Conservation (phyloP, 2,113 vertebrate species). For the Piaya cayana region DNA sequence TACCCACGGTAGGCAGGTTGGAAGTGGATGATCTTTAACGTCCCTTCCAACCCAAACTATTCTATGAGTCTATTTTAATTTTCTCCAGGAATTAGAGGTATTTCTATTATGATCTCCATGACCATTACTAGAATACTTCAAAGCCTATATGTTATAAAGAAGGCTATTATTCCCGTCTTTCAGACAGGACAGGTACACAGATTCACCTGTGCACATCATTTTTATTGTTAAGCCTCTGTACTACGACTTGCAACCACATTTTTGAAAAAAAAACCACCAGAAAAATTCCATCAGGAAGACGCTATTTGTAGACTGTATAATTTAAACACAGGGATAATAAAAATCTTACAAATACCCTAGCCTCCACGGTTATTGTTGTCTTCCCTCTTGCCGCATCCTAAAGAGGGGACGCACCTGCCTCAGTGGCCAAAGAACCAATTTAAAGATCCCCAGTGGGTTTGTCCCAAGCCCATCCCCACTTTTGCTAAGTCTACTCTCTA, state of each 20-base stretch:
- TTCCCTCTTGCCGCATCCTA: not conserved
- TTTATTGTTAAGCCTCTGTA: not conserved
- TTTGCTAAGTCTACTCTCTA: not conserved
- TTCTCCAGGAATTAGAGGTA: not conserved
- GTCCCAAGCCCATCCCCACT: not conserved
- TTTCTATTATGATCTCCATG: not conserved
- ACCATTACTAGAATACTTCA: not conserved
- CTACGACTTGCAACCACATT: not conserved
- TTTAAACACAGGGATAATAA: not conserved
- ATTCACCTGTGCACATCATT: not conserved
- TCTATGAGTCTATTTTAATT: no score
- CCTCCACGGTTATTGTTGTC: not conserved
- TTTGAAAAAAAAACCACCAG: not conserved
- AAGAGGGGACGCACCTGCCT: not conserved
- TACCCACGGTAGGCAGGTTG: no score
- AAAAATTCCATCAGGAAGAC: not conserved
- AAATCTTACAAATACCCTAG: not conserved
- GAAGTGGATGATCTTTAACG: no score
- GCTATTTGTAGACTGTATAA: rapidly evolving
- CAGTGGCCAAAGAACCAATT: rapidly evolving
- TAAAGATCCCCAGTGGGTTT: no score
- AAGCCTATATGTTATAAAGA: rapidly evolving
- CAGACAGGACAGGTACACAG: not conserved
- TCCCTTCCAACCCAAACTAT: no score
- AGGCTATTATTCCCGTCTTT: not conserved